Evolutionary conservation across 2,113 vertebrate species (phyloP).

Genomic region (Oreochromis tanganicae): DNA sequence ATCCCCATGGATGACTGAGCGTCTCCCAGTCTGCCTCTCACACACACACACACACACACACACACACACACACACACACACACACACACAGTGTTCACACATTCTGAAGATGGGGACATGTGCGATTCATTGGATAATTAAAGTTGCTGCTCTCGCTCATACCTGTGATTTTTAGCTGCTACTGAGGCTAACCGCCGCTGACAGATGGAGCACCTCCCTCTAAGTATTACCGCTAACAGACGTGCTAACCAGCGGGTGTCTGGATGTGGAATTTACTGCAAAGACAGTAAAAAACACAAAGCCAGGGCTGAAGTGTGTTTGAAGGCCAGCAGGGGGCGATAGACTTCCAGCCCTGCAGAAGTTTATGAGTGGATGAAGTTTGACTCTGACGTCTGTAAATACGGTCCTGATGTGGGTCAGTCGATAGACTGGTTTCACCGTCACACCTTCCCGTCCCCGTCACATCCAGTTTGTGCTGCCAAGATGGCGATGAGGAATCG

Average conservation of each 20-base stretch:
- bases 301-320: not conserved
- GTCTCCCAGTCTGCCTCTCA: not conserved
- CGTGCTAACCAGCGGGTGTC: fast-evolving
- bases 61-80: not conserved
- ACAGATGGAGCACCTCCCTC: not conserved
- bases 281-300: not conserved
- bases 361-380: not conserved
- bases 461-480: not conserved
- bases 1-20: not conserved
- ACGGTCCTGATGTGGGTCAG: not conserved
- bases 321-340: not conserved
- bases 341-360: not conserved
- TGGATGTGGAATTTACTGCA: not conserved
- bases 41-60: not conserved
- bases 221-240: not conserved
- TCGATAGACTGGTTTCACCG: not conserved
- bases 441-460: not conserved
- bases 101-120: fast-evolving
- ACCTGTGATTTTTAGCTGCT: not conserved
- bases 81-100: not conserved
- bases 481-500: not conserved
- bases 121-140: not conserved
- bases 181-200: not conserved
- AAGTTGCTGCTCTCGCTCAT: not conserved
- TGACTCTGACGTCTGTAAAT: not conserved